Evolutionary conservation across 1,140 invertebrate species (phyloP).

Genomic region (Adoxophyes honmai): DNA sequence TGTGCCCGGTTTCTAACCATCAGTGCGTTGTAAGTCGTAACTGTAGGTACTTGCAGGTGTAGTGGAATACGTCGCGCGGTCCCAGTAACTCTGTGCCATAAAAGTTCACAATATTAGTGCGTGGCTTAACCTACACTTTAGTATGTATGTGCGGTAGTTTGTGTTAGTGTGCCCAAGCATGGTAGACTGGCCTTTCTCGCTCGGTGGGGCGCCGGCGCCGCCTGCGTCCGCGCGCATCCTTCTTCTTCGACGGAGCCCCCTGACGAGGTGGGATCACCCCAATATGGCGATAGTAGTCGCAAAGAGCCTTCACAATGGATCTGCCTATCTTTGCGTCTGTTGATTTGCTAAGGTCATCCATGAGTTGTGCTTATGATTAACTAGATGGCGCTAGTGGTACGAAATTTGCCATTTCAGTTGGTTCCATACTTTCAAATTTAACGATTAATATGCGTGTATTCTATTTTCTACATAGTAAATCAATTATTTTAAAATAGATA

Average conservation of each 20-base stretch:
- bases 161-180: background rate
- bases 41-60: background rate
- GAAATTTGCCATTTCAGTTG: background rate
- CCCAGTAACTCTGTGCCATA: constrained; percentile 3
- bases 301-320: constrained; percentile 57
- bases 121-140: constrained; percentile 1
- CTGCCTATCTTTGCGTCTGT: constrained; percentile 61
- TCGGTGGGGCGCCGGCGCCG: constrained; percentile 45
- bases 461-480: no score
- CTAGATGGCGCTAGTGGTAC: background rate
- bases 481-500: no score
- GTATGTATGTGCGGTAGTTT: constrained; percentile 8
- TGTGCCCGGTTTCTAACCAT: no score
- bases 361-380: background rate
- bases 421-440: background rate
- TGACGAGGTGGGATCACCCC: constrained; percentile 55
- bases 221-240: constrained; percentile 40
- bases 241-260: constrained; percentile 40
- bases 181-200: constrained; percentile 43
- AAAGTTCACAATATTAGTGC: constrained; percentile 3
- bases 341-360: background rate
- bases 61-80: background rate
- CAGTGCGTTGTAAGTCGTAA: no score
- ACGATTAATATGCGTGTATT: no score
- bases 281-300: constrained; percentile 63